Base-by-base conservation (phyloP, 1,140 invertebrate species). In the Papilio aristodemus region DNA sequence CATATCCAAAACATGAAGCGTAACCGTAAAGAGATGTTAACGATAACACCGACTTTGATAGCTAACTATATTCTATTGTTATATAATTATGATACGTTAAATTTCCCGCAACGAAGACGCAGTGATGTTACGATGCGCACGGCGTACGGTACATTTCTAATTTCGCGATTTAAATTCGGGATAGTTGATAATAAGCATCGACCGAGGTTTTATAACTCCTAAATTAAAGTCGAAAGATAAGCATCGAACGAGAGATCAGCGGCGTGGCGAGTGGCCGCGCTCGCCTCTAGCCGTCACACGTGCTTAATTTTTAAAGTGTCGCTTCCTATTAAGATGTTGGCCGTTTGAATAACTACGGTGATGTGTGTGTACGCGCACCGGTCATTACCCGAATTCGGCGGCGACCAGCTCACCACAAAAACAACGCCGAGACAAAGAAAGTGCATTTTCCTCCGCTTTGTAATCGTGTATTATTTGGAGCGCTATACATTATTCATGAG, bases 401-500 rank as follows among this genome's bases (percentile, higher is more conserved):
- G 72, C 46, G 66, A 50, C 36, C 67, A 54, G 38, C 62, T 22
- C 62, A 43, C 54, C 63, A 77, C 73, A 81, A 83, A 79, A 81
- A 82, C 81, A 79, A 59, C 67, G 71, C 72, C 46, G 71, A 83
- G 78, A 89, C 86, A 90, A 90, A 87, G 86, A 89, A 89, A 90
- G 85, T 89, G 86, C 87, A 90, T 90, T 89, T 90, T 87, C 86
- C 83, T 82, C 75, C 69, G 69, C 72, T 54, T 25, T 73, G 79
- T 86, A 85, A 88, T 89, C 86, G 86, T 87, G 85, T 87, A 90
- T 87, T 89, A 89, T 90, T 89, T 89, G 84, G 86, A 90, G 85
- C 87, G 79, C 54, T 63, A 78, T 90, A 80, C 83, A 90, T 90
- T 86, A 90, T 90, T 86, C 87, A 90, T 90, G 86, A 85, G 80